These are phyloP conservation scores for Onthophagus taurus DNA, from an alignment of 1,140 invertebrate species.

Conservation along the genomic window DNA sequence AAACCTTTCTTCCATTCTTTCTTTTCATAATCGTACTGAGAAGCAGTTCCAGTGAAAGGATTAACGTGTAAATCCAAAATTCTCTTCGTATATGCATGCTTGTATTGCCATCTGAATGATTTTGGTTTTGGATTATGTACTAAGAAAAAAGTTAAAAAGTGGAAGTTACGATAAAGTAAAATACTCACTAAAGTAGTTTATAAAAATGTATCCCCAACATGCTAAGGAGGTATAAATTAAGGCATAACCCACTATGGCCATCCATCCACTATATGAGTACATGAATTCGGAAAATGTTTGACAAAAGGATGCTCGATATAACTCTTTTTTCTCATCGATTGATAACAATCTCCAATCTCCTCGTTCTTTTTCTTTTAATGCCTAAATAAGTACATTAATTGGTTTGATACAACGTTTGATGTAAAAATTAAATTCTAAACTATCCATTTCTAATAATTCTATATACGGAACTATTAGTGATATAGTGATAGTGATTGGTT, in stretches of 20 bases:
- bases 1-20: slow-evolving; percentile 45
- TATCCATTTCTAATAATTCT: neutral
- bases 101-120: slow-evolving; percentile 56
- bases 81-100: slow-evolving; percentile 61
- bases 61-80: slow-evolving; percentile 68
- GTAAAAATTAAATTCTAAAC: neutral
- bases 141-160: neutral
- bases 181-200: slow-evolving; percentile 4
- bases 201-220: slow-evolving; percentile 19
- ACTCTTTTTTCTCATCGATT: slow-evolving; percentile 23
- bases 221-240: slow-evolving; percentile 17
- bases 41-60: slow-evolving; percentile 61
- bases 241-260: slow-evolving; percentile 13
- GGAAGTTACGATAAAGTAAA: neutral
- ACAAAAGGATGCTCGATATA: slow-evolving; percentile 23
- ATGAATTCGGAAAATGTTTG: slow-evolving; percentile 26
- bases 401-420: neutral
- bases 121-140: slow-evolving; percentile 43
- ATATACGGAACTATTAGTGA: neutral
- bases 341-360: slow-evolving; percentile 25
- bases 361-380: slow-evolving; percentile 25
- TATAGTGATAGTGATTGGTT: too few species aligned
- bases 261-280: slow-evolving; percentile 16
- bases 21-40: slow-evolving; percentile 55
- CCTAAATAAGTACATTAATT: slow-evolving; percentile 10